Evolutionary conservation across 2,888 invertebrate species (phyloP), one percentile per base, ranked within the genome.

Genomic region (Linyphia triangularis): DNA sequence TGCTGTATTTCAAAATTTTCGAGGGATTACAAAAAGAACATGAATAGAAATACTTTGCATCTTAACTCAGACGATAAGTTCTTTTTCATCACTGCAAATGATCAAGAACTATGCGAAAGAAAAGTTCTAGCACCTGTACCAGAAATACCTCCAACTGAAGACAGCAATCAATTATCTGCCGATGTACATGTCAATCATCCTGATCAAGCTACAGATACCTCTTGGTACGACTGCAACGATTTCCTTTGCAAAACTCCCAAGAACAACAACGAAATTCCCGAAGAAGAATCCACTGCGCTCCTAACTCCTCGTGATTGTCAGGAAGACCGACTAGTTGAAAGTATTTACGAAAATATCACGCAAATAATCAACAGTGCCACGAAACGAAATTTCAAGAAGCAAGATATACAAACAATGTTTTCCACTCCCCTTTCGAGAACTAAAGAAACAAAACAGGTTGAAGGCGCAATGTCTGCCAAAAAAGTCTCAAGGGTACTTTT

Each of bases 161-260:
- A 72, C 30, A n/a, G 37, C 10, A n/a, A 5, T 0, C 24, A 59
- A 22, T 22, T n/a, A n/a, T 24, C 7, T 19, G n/a, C 6, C 1
- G 16, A 28, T 19, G 40, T 37, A 2, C 3, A 9, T 0, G 59
- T 65, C 63, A 63, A 22, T n/a, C n/a, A 26, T 28, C 4, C 7
- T 9, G 33, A 65, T 16, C 13, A 72, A 30, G 19, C 33, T 51
- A 19, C n/a, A n/a, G 28, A 65, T 19, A 61, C 33, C 22, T 75
- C 81, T 13, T 89, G 89, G 89, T 89, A 89, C 33, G 57, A 83
- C 3, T 89, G 89, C 24, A 84, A 89, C n/a, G 89, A 89, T 59
- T 70, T 73, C 7, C 51, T 89, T 6, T 89, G 89, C 19, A 72
- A 82, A 70, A 83, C 88, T 24, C 86, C 86, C 0, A 10, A 7